Evolutionary conservation across 1,140 invertebrate species (phyloP).

Genomic region (Physella acuta): DNA sequence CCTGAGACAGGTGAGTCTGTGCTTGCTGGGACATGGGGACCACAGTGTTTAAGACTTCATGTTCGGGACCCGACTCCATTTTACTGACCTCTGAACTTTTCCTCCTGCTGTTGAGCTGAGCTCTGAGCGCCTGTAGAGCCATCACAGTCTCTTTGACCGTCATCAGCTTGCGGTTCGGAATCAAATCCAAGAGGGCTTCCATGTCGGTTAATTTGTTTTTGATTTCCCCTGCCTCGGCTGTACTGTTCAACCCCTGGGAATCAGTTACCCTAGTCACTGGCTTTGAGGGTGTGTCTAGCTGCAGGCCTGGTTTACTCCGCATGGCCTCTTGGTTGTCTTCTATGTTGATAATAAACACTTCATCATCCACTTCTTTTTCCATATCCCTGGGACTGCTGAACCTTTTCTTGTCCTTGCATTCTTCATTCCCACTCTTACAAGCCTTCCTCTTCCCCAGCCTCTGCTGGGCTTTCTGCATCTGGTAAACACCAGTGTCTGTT

Average conservation of each 20-base stretch:
- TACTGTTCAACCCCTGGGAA: background rate
- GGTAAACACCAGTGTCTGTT: background rate
- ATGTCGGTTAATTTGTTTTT: conserved; percentile 11
- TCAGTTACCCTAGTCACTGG: background rate
- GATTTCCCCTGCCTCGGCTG: background rate
- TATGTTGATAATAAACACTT: conserved; percentile 20
- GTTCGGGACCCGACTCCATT: too few species aligned
- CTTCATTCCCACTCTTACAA: background rate
- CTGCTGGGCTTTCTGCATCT: too few species aligned
- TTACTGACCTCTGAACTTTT: too few species aligned
- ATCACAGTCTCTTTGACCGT: conserved; percentile 18
- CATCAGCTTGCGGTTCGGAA: conserved; percentile 5
- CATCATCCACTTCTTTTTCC: conserved; percentile 6
- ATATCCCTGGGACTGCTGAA: background rate
- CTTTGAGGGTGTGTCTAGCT: background rate
- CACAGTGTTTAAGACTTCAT: too few species aligned
- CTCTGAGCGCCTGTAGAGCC: conserved; percentile 14
- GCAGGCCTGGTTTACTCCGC: too few species aligned
- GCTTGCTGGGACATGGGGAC: too few species aligned
- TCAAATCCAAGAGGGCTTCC: conserved; percentile 9
- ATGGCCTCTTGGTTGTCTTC: too few species aligned
- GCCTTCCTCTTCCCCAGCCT: conserved; percentile 7
- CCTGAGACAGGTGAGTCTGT: too few species aligned
- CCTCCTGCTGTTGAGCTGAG: background rate
- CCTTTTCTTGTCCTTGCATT: background rate